Conservation (phyloP, 2,797 vertebrate genomes). For the Mormyrops attenuatus region DNA sequence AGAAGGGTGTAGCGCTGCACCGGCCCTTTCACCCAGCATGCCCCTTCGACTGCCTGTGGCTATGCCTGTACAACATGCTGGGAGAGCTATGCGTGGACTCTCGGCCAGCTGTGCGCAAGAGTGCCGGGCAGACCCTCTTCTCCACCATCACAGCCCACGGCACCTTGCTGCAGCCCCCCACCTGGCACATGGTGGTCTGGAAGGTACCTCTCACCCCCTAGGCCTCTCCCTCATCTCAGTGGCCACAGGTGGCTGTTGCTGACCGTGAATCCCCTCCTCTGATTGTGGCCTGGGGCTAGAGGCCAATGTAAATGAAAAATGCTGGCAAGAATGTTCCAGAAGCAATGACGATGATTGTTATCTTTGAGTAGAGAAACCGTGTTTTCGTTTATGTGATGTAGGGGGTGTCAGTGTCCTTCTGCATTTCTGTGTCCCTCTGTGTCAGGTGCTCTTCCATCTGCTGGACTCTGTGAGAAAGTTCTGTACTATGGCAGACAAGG, state of each 20-base stretch:
- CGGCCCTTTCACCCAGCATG: slow-evolving; percentile 92
- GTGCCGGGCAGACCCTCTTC: slow-evolving; percentile 91
- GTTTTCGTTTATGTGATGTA: neutral
- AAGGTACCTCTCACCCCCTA: slow-evolving; percentile 67
- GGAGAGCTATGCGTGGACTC: slow-evolving; percentile 94
- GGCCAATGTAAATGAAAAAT: neutral
- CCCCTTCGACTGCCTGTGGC: slow-evolving; percentile 94
- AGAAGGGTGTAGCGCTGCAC: slow-evolving; percentile 81
- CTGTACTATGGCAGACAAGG: slow-evolving; percentile 94
- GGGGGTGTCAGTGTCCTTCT: neutral
- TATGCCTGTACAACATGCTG: slow-evolving; percentile 91
- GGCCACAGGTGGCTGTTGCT: neutral
- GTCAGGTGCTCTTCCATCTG: slow-evolving; percentile 90
- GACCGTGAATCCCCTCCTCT: neutral
- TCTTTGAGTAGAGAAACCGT: neutral
- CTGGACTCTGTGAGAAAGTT: slow-evolving; percentile 85
- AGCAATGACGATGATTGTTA: neutral
- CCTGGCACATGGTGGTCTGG: slow-evolving; percentile 96
- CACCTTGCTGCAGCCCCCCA: slow-evolving; percentile 88
- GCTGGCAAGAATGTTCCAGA: neutral
- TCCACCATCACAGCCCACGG: slow-evolving; percentile 95
- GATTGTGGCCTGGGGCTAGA: neutral
- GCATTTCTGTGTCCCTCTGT: neutral
- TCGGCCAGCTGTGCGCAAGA: slow-evolving; percentile 92
- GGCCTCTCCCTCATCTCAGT: neutral